Percentiles rank a stretch among this genome's conserved stretches.
These are phyloP conservation scores for Musca domestica DNA, from an alignment of 1,140 invertebrate species.

Conservation along the genomic window DNA sequence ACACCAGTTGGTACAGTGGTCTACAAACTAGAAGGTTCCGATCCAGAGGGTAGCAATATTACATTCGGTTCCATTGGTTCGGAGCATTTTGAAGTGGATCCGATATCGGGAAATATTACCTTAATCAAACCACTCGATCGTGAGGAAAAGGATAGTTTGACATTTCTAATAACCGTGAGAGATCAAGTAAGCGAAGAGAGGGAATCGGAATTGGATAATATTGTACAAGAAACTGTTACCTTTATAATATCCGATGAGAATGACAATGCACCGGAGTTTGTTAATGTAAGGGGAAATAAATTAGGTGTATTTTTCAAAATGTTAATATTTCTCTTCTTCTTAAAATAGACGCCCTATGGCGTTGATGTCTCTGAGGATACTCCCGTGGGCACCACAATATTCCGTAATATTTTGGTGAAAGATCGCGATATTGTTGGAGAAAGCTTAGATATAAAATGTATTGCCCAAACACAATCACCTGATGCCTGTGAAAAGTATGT, in stretches of 20 bases:
- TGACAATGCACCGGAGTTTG: slow-evolving; percentile 81
- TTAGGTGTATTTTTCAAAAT: neutral
- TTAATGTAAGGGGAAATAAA: slow-evolving; percentile 60
- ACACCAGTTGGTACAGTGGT: slow-evolving; percentile 73
- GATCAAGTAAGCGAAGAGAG: slow-evolving; percentile 65
- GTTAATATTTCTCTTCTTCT: neutral
- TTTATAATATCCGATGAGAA: slow-evolving; percentile 86
- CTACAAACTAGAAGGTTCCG: slow-evolving; percentile 72
- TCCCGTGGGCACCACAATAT: slow-evolving; percentile 69
- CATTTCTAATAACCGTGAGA: slow-evolving; percentile 44
- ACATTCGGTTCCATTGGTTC: slow-evolving; percentile 76
- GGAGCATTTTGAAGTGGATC: slow-evolving; percentile 74
- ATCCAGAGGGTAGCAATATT: slow-evolving; percentile 71
- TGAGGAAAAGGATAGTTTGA: slow-evolving; percentile 64
- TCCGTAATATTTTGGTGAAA: slow-evolving; percentile 69
- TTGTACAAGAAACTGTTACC: slow-evolving; percentile 73
- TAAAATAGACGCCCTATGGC: slow-evolving; percentile 71
- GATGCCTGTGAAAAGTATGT: slow-evolving; percentile 50
- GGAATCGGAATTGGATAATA: slow-evolving; percentile 67
- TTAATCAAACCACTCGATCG: slow-evolving; percentile 76
- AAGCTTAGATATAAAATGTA: slow-evolving; percentile 73
- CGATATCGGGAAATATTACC: slow-evolving; percentile 73
- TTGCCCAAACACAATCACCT: slow-evolving; percentile 44
- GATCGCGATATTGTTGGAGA: slow-evolving; percentile 80
- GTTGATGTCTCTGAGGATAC: slow-evolving; percentile 77